Conservation (phyloP, 2,797 vertebrate genomes). For the Anas bahamensis region DNA sequence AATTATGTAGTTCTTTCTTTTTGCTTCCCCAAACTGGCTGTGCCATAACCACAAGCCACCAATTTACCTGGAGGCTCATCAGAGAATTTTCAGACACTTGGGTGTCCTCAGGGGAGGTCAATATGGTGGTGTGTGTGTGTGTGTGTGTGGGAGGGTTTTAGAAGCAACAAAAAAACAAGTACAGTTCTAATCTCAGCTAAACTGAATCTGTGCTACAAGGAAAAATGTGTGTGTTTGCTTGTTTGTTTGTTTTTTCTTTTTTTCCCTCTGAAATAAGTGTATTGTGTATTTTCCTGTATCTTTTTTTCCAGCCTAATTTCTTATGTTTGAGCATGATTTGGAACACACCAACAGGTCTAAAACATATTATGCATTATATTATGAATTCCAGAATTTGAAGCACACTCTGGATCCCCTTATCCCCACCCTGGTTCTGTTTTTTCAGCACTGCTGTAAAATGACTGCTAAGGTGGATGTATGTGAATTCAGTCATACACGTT, state of each 20-base stretch:
- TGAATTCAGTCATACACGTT: not conserved
- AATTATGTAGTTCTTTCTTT: not conserved
- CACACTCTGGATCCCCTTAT: not conserved
- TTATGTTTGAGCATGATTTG: not conserved
- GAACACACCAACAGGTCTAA: not conserved
- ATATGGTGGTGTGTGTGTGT: not conserved
- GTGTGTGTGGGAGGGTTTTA: not conserved
- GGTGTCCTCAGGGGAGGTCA: not conserved
- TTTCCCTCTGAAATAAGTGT: not conserved
- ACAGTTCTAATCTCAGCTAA: not conserved
- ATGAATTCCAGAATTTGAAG: not conserved
- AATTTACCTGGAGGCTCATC: accelerated
- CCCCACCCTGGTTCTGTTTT: not conserved
- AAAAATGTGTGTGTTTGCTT: not conserved
- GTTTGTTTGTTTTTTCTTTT: not conserved
- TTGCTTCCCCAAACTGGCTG: not conserved
- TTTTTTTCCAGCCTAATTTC: not conserved
- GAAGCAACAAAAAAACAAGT: not conserved
- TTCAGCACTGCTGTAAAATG: not conserved
- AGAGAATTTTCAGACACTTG: not conserved
- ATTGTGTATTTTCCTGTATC: not conserved
- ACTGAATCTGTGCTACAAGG: not conserved
- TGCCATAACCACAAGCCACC: not conserved
- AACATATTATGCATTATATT: not conserved
- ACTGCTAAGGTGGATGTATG: not conserved